Evolutionary conservation across 2,888 invertebrate species (phyloP).

Genomic region (Magallana nippona): DNA sequence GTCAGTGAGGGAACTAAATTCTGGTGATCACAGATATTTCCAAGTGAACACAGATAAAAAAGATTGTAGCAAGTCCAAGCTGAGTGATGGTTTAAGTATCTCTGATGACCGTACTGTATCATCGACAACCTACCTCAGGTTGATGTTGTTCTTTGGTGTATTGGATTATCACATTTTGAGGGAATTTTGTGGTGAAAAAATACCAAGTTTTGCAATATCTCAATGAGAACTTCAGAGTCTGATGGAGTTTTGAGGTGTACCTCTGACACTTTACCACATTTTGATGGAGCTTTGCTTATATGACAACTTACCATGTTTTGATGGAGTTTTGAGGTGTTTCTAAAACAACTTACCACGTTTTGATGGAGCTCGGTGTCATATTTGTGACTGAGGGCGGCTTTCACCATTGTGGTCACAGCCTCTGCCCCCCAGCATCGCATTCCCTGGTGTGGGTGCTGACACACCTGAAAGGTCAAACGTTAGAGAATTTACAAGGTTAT

Average conservation of each 20-base stretch:
- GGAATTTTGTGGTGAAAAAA: too few relatives aligned
- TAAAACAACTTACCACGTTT: conserved; percentile 86
- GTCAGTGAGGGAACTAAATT: too few relatives aligned
- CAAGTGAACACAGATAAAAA: too few relatives aligned
- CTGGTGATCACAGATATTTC: too few relatives aligned
- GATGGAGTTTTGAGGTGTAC: neutral
- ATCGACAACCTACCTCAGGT: too few relatives aligned
- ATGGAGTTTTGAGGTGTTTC: conserved; percentile 73
- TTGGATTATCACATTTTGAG: too few relatives aligned
- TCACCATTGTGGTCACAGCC: conserved; percentile 95
- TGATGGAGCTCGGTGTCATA: conserved; percentile 90
- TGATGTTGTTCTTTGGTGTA: too few relatives aligned
- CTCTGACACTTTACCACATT: neutral
- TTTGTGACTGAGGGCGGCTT: conserved; percentile 92
- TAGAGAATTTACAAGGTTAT: neutral
- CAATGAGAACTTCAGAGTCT: too few relatives aligned
- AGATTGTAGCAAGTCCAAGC: too few relatives aligned
- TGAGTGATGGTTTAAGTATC: too few relatives aligned
- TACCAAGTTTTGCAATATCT: too few relatives aligned
- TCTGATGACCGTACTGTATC: too few relatives aligned
- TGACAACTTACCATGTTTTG: conserved; percentile 80
- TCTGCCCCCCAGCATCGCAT: conserved; percentile 99
- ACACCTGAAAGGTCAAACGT: conserved; percentile 83
- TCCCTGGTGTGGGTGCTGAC: conserved; percentile 89
- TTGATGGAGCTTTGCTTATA: neutral